Percentiles rank a stretch among this genome's conserved stretches.
These are phyloP conservation scores for Trachops cirrhosus DNA, from an alignment of 2,797 vertebrate genomes.

Conservation along the genomic window DNA sequence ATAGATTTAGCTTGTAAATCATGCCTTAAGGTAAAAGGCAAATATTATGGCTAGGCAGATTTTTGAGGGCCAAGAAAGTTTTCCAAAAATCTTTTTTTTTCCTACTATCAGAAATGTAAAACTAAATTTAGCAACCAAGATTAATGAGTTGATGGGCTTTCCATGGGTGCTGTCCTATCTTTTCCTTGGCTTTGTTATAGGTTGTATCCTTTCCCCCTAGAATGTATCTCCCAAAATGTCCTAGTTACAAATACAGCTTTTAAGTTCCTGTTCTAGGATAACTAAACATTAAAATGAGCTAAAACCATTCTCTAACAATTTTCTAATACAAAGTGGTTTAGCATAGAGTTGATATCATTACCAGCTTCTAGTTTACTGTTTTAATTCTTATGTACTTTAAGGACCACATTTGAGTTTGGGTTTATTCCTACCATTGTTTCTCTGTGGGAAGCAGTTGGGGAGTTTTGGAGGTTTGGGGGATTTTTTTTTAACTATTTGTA, in stretches of 20 bases:
- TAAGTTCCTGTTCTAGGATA: conserved; percentile 64
- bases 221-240: conserved; percentile 60
- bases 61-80: conserved; percentile 64
- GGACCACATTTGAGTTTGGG: conserved; percentile 83
- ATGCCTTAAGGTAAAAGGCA: conserved; percentile 31
- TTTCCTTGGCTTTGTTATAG: conserved; percentile 76
- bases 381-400: conserved; percentile 79
- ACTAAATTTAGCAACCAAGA: conserved; percentile 39
- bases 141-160: conserved; percentile 63
- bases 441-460: conserved; percentile 62
- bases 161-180: conserved; percentile 79
- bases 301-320: conserved; percentile 71
- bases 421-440: conserved; percentile 85
- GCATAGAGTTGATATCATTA: conserved; percentile 73
- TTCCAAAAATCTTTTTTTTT: conserved; percentile 30
- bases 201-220: conserved; percentile 65
- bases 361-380: conserved; percentile 73
- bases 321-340: conserved; percentile 72
- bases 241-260: conserved; percentile 60
- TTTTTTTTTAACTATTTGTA: conserved; percentile 76
- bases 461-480: conserved; percentile 70
- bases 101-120: conserved; percentile 47
- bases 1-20: conserved; percentile 46
- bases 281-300: conserved; percentile 57
- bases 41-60: conserved; percentile 48